Percentiles rank a stretch among this genome's conserved stretches.
Evolutionary conservation across 2,797 vertebrate species (phyloP).

Genomic region (Dermochelys coriacea): DNA sequence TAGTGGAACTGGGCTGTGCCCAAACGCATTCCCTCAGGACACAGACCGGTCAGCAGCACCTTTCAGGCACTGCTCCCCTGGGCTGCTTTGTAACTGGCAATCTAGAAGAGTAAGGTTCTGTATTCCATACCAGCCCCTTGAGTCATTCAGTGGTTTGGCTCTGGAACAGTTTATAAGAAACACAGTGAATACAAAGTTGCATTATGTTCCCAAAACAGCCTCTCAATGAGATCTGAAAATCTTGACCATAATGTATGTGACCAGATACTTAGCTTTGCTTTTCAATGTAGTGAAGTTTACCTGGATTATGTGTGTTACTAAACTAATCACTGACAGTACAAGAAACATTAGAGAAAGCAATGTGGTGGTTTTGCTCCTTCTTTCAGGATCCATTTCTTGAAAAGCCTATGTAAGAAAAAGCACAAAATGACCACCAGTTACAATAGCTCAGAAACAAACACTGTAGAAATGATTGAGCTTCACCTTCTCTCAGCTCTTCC

Average conservation of each 20-base stretch:
- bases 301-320: conserved; percentile 67
- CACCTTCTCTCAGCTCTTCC: not conserved
- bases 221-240: too few species aligned
- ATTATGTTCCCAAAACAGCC: too few species aligned
- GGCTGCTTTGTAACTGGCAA: not conserved
- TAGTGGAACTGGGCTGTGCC: not conserved
- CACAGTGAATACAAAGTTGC: too few species aligned
- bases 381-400: conserved; percentile 62
- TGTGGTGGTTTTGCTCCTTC: conserved; percentile 62
- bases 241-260: too few species aligned
- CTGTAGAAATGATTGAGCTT: not conserved
- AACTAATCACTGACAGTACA: conserved; percentile 71
- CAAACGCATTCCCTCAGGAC: not conserved
- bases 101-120: not conserved
- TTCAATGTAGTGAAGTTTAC: conserved; percentile 63
- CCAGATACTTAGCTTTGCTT: not conserved
- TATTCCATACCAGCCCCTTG: not conserved
- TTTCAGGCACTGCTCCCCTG: not conserved
- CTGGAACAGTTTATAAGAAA: too few species aligned
- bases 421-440: not conserved
- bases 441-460: not conserved
- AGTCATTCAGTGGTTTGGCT: not conserved
- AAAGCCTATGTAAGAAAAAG: conserved; percentile 64
- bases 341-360: conserved; percentile 75
- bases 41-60: not conserved